Percentiles rank a stretch among this genome's conserved stretches.
These are phyloP conservation scores for Minunthozetes semirufus DNA, from an alignment of 2,888 invertebrate genomes.

Conservation along the genomic window DNA sequence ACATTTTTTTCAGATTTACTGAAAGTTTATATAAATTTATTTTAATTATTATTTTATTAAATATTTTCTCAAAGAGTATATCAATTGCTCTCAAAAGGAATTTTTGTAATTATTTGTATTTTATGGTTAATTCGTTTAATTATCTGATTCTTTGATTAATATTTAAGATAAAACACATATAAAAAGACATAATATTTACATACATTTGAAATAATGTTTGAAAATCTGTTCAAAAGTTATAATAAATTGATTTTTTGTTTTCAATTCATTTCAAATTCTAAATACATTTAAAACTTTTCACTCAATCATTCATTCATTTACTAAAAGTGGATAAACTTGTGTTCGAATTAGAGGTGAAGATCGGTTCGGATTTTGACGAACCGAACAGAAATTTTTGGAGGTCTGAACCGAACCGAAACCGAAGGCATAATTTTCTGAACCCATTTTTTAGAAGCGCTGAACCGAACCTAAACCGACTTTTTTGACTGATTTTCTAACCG, in stretches of 20 bases:
- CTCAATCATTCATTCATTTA: background rate
- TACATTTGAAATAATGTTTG: background rate
- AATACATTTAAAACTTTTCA: background rate
- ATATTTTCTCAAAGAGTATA: background rate
- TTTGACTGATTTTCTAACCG: no score
- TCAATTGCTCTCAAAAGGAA: background rate
- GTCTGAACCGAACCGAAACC: no score
- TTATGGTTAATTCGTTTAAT: background rate
- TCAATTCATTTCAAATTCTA: background rate
- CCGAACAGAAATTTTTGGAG: no score
- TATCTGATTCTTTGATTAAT: background rate
- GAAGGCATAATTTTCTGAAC: no score
- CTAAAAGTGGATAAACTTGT: no score
- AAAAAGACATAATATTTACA: background rate
- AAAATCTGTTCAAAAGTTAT: background rate
- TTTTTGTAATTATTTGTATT: conserved; percentile 4
- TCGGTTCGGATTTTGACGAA: no score
- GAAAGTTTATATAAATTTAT: background rate
- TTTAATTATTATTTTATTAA: background rate
- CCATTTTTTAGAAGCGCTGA: no score
- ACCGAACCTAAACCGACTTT: no score
- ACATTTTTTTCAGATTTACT: background rate
- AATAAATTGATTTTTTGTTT: background rate
- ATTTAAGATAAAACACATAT: background rate
- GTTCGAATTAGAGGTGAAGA: no score